Evolutionary conservation across 2,797 vertebrate genomes (phyloP).

Genomic region (Onychomys leucogaster): DNA sequence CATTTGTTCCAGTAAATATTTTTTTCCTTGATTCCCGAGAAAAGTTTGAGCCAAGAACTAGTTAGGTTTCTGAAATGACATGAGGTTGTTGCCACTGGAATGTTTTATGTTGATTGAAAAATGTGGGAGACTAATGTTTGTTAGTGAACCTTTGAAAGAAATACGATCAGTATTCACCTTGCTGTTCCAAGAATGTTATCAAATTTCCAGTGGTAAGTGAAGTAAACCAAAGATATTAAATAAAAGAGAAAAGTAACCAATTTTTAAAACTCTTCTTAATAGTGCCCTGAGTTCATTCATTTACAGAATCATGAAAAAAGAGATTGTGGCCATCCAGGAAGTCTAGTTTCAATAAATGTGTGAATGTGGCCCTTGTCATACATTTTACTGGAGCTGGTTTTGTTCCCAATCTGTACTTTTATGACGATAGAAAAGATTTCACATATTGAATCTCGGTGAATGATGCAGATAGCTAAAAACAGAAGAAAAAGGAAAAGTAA

Average conservation of each 20-base stretch:
- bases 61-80: slow-evolving; percentile 54
- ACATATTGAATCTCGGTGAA: not conserved
- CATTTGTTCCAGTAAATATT: slow-evolving; percentile 72
- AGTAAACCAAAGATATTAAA: not conserved
- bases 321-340: not conserved
- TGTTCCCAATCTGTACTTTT: not conserved
- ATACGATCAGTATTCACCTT: not conserved
- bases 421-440: not conserved
- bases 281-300: not conserved
- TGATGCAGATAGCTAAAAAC: not conserved
- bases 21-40: slow-evolving; percentile 35
- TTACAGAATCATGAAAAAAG: not conserved
- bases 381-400: not conserved
- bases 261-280: not conserved
- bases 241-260: not conserved
- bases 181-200: not conserved
- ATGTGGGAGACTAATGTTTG: slow-evolving; percentile 56
- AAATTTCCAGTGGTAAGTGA: not conserved
- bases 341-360: not conserved
- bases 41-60: slow-evolving; percentile 58
- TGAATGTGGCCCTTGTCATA: not conserved
- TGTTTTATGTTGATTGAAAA: slow-evolving; percentile 76
- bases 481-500: not conserved
- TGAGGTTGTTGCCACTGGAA: not conserved
- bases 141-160: not conserved